Evolutionary conservation across 2,888 invertebrate genomes (phyloP).

Genomic region (Aporophyla nigra): DNA sequence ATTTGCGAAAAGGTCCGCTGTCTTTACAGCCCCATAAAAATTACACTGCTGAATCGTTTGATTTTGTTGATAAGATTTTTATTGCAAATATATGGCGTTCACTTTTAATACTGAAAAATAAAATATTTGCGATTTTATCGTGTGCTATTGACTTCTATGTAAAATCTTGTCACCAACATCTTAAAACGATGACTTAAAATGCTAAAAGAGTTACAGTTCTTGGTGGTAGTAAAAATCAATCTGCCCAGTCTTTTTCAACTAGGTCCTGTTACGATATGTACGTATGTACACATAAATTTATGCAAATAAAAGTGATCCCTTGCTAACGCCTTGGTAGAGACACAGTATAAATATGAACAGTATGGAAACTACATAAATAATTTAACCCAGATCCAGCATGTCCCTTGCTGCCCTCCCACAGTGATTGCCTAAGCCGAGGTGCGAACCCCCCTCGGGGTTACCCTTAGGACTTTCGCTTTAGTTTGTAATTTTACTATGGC

Average conservation of each 20-base stretch:
- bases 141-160: slow-evolving; percentile 10
- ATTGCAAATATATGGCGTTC: slow-evolving; percentile 77
- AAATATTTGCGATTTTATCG: slow-evolving; percentile 60
- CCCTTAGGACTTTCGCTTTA: too few species aligned
- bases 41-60: slow-evolving; percentile 81
- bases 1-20: slow-evolving; percentile 72
- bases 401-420: too few species aligned
- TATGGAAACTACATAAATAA: too few species aligned
- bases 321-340: too few species aligned
- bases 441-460: too few species aligned
- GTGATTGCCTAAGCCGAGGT: too few species aligned
- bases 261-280: too few species aligned
- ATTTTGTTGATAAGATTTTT: slow-evolving; percentile 80
- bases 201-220: slow-evolving; percentile 23
- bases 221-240: neutral
- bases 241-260: neutral
- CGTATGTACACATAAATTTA: too few species aligned
- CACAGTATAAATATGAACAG: too few species aligned
- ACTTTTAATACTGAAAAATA: slow-evolving; percentile 69
- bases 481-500: too few species aligned
- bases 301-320: too few species aligned
- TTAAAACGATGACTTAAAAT: slow-evolving; percentile 20
- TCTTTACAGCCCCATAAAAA: slow-evolving; percentile 83
- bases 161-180: neutral
- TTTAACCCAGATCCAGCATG: too few species aligned